A percentile compares a stretch with the other conserved stretches of the same genome.
Conservation (phyloP, 2,888 invertebrate species). For the Melieria crassipennis region DNA sequence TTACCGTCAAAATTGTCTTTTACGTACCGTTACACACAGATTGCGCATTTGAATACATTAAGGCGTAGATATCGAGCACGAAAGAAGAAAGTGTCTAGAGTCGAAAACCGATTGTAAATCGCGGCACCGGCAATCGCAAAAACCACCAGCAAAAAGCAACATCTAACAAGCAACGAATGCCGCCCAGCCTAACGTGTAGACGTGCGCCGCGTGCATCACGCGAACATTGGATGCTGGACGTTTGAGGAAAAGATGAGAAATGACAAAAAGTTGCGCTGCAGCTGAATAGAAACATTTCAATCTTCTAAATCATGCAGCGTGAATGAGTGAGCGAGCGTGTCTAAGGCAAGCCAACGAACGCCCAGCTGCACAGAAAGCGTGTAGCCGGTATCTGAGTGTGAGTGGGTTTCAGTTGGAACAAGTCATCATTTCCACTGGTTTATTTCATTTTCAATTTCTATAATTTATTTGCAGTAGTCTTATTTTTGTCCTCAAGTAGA, state of each 20-base stretch:
- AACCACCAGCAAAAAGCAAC: background rate
- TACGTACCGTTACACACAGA: too few species aligned
- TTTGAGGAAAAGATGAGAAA: background rate
- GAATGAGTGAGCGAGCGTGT: background rate
- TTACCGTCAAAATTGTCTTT: too few species aligned
- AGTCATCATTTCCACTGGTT: background rate
- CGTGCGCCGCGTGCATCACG: background rate
- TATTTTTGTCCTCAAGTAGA: background rate
- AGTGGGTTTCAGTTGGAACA: background rate
- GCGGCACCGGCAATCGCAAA: background rate
- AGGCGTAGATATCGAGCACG: background rate
- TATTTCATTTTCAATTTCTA: background rate
- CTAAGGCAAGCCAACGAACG: background rate
- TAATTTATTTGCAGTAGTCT: background rate
- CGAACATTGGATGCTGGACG: background rate
- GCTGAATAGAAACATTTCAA: background rate
- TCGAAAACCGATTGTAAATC: background rate
- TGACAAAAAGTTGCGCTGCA: slow-evolving; percentile 12
- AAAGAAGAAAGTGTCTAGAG: background rate
- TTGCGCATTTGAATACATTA: too few species aligned
- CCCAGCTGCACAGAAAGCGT: background rate
- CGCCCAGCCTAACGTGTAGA: background rate
- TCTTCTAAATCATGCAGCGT: background rate
- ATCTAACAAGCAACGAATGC: background rate
- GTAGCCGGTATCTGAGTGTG: too few species aligned